A percentile compares a stretch with the other conserved stretches of the same genome.
phyloP scores from a whole-genome alignment of 2,888 invertebrate genomes.

The Frankliniella intonsa region DNA sequence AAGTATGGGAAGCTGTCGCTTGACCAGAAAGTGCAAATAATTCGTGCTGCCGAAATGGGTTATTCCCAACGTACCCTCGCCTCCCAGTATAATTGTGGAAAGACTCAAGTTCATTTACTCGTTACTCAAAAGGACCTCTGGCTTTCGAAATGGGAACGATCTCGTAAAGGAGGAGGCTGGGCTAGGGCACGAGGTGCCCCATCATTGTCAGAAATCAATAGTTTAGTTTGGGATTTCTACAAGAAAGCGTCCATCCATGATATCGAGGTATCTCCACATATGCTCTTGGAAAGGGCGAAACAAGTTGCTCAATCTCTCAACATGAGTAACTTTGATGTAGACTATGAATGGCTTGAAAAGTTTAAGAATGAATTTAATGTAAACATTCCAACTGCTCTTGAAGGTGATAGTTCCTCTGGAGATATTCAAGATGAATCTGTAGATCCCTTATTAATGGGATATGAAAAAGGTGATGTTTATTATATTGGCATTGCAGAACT shows the following conservation, averaged over 20 bases:
- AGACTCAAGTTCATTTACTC: constrained; percentile 1
- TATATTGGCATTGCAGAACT: constrained; percentile 2
- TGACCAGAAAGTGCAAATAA: background rate
- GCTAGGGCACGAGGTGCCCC: background rate
- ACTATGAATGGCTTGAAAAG: background rate
- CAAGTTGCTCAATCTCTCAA: constrained; percentile 5
- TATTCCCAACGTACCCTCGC: constrained; percentile 2
- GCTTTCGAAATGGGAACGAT: constrained; percentile 9
- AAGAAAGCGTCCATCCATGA: background rate
- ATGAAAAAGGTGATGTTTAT: background rate
- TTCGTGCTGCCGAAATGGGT: constrained; percentile 1
- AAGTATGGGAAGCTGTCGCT: background rate
- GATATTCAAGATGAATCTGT: background rate
- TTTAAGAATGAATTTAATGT: background rate
- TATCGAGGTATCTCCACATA: background rate
- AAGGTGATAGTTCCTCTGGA: background rate
- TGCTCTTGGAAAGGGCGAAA: background rate
- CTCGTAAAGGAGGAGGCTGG: background rate
- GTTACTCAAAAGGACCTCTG: background rate
- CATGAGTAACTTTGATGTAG: background rate
- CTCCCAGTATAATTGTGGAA: background rate
- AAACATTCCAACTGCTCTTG: background rate
- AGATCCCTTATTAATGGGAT: background rate
- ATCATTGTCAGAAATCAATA: background rate
- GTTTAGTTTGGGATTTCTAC: constrained; percentile 1